Evolutionary conservation across 1,140 invertebrate species (phyloP), one percentile per base, ranked within the genome.

Genomic region (Drosophila prosaltans): DNA sequence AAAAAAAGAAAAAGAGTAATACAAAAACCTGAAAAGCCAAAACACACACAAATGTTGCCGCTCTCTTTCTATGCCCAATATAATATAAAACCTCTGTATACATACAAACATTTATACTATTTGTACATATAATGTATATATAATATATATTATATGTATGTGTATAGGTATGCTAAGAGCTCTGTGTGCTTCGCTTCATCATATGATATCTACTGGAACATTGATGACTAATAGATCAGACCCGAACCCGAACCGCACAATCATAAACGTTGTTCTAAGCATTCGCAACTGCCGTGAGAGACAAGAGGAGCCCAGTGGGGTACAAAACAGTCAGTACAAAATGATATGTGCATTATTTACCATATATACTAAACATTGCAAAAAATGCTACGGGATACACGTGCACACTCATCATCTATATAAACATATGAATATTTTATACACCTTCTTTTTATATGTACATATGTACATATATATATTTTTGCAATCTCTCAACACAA

Each of bases 241-340:
- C 16, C 45, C 9, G 26, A 9, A 51, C 45, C 3, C 45, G 8
- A 8, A 16, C n/a, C 9, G 63, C 69, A 43, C 51, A 7, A 71
- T 64, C 60, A 74, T 69, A 63, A 26, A 67, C 43, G 58, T 57
- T 65, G 21, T 45, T 55, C 64, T 28, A 43, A 24, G 43, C 43
- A 55, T 68, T 69, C 51, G 70, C 59, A 69, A 65, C 60, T 30
- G 57, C 60, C 78, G 68, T 73, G 16, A 16, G 16, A 16, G 16
- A 16, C 16, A 16, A 16, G 16, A 16, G 16, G 66, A 73, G 57
- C 55, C 55, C 6, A 58, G 32, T 36, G 68, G 32, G 28, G 16
- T 16, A 16, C 2, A 79, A 67, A 70, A 68, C 57, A 65, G 72
- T 48, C 76, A 88, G 82, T 86, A 86, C 80, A 88, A 86, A 81